Evolutionary conservation across 1,140 invertebrate genomes (phyloP).

Genomic region (Asobara japonica): DNA sequence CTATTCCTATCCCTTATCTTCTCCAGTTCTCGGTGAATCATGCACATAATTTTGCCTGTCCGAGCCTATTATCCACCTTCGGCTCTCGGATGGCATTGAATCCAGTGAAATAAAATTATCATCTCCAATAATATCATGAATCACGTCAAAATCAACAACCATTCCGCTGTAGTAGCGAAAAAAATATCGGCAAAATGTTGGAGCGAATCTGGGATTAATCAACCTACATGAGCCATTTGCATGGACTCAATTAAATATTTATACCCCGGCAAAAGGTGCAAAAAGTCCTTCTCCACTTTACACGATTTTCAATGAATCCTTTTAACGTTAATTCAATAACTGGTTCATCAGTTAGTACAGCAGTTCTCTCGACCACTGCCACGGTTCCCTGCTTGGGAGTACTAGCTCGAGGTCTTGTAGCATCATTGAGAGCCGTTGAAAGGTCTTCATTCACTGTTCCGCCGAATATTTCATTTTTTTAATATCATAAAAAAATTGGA

Average conservation of each 20-base stretch:
- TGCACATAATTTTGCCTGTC: too few species aligned
- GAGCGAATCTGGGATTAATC: background rate
- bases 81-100: too few species aligned
- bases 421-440: background rate
- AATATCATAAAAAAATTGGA: too few species aligned
- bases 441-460: background rate
- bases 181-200: background rate
- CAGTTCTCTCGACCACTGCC: too few species aligned
- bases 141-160: too few species aligned
- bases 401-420: background rate
- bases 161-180: background rate
- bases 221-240: background rate
- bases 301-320: background rate
- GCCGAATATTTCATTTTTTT: background rate
- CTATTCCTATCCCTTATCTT: too few species aligned
- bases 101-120: too few species aligned
- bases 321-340: slow-evolving; percentile 12
- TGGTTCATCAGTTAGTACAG: background rate
- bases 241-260: background rate
- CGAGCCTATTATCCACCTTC: too few species aligned
- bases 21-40: too few species aligned
- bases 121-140: too few species aligned
- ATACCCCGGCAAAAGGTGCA: background rate
- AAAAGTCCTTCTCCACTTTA: background rate
- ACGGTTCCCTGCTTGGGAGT: background rate